phyloP scores from a whole-genome alignment of 2,797 vertebrate species.

The Triplophysa yarkandensis region DNA sequence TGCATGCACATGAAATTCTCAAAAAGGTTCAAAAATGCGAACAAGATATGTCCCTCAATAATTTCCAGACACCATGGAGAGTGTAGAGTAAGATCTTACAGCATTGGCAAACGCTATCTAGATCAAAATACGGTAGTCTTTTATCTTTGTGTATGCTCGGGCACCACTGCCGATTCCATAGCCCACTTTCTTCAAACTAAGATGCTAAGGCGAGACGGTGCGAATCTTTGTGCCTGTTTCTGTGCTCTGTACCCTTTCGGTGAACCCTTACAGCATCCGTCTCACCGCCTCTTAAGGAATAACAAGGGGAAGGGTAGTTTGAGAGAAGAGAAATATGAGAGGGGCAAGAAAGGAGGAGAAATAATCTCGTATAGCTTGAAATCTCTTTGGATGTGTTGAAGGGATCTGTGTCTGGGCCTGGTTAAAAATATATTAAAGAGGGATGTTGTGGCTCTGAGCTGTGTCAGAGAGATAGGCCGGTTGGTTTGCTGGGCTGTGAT shows the following conservation, averaged over 20 bases:
- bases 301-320: conserved; percentile 29
- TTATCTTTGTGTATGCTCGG: conserved; percentile 28
- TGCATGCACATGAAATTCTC: conserved; percentile 6
- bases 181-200: conserved; percentile 63
- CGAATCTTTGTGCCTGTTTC: conserved; percentile 67
- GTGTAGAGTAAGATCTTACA: conserved; percentile 20
- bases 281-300: conserved; percentile 60
- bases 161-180: conserved; percentile 60
- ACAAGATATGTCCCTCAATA: conserved; percentile 12
- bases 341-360: conserved; percentile 69
- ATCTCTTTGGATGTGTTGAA: conserved; percentile 71
- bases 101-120: conserved; percentile 1
- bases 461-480: conserved; percentile 59
- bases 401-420: conserved; percentile 66
- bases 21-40: neutral
- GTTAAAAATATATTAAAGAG: conserved; percentile 70
- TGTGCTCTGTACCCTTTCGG: conserved; percentile 65
- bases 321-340: conserved; percentile 27
- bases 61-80: conserved; percentile 31
- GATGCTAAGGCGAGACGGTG: conserved; percentile 56
- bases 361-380: conserved; percentile 77
- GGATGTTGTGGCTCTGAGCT: conserved; percentile 59
- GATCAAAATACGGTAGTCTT: neutral
- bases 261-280: conserved; percentile 72
- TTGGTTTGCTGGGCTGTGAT: conserved; percentile 60